Conservation (phyloP, 2,888 invertebrate species). For the Nemotelus pantherinus region DNA sequence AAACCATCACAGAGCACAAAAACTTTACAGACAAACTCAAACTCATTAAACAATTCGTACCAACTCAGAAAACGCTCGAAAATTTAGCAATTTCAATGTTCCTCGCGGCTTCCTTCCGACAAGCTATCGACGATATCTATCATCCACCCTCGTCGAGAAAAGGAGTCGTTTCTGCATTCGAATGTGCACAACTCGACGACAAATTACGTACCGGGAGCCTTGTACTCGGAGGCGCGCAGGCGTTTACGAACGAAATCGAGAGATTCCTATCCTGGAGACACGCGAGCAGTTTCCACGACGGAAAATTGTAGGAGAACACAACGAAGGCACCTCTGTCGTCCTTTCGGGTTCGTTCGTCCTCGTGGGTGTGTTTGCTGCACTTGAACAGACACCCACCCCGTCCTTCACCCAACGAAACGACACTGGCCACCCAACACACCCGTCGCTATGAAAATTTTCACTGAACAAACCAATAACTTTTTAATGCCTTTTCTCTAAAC, state of each 20-base stretch:
- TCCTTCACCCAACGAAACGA: constrained; percentile 23
- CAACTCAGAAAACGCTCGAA: background rate
- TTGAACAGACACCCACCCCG: constrained; percentile 1
- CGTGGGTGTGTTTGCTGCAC: constrained; percentile 34
- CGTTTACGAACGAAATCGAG: constrained; percentile 20
- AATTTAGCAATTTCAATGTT: constrained; percentile 2
- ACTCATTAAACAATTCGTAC: background rate
- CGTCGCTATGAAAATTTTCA: constrained; percentile 28
- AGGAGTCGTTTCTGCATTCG: constrained; percentile 12
- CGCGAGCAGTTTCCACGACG: background rate
- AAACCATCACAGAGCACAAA: background rate
- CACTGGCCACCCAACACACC: constrained; percentile 29
- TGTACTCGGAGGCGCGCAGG: constrained; percentile 24
- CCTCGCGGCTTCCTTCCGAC: background rate
- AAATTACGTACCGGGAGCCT: constrained; percentile 20
- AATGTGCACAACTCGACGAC: constrained; percentile 30
- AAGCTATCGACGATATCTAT: no score
- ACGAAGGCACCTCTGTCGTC: background rate
- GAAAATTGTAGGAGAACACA: no score
- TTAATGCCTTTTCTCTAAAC: background rate
- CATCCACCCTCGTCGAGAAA: constrained; percentile 39
- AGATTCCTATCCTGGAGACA: background rate
- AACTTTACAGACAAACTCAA: background rate
- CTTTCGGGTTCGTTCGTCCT: constrained; percentile 17
- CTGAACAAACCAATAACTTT: constrained; percentile 11